phyloP scores from a whole-genome alignment of 2,113 vertebrate genomes.

The Nannobrachium achirus region DNA sequence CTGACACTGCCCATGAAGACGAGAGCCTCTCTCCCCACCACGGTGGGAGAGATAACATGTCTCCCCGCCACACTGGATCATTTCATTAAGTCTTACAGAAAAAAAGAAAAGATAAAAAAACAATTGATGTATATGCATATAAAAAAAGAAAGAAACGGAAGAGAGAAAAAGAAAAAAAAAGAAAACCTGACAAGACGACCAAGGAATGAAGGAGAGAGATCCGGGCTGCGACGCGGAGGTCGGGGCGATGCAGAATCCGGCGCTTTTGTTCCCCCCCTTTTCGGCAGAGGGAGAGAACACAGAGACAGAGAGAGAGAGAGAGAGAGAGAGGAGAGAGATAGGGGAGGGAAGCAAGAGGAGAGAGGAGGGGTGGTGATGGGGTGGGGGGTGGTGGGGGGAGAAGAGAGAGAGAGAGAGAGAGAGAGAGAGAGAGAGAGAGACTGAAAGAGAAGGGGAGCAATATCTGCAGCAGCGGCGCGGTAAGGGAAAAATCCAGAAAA shows the following conservation, averaged over 20 bases:
- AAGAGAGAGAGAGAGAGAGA: conserved; percentile 23
- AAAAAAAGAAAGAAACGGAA: neutral
- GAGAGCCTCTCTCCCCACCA: conserved; percentile 69
- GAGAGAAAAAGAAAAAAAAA: neutral
- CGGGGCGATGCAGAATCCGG: conserved; percentile 56
- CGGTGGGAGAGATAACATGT: conserved; percentile 63
- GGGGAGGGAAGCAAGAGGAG: conserved; percentile 34
- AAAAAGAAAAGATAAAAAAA: conserved; percentile 19
- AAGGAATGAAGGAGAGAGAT: conserved; percentile 28
- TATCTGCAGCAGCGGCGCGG: conserved; percentile 78
- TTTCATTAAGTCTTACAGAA: conserved; percentile 60
- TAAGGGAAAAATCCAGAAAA: conserved; percentile 75
- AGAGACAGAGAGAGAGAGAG: conserved; percentile 34
- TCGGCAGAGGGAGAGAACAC: conserved; percentile 48
- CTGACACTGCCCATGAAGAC: conserved; percentile 72
- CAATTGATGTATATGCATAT: no score
- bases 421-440: conserved; percentile 47
- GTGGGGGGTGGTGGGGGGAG: neutral
- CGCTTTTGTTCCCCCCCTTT: conserved; percentile 67
- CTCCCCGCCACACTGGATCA: conserved; percentile 66
- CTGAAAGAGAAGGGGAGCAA: conserved; percentile 39
- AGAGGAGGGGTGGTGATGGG: neutral
- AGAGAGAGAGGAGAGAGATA: conserved; percentile 34
- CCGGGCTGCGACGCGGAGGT: no score
- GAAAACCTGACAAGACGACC: conserved; percentile 29